Percentiles rank a stretch among this genome's conserved stretches.
phyloP scores from a whole-genome alignment of 2,113 vertebrate species.

The Halcyon senegalensis region DNA sequence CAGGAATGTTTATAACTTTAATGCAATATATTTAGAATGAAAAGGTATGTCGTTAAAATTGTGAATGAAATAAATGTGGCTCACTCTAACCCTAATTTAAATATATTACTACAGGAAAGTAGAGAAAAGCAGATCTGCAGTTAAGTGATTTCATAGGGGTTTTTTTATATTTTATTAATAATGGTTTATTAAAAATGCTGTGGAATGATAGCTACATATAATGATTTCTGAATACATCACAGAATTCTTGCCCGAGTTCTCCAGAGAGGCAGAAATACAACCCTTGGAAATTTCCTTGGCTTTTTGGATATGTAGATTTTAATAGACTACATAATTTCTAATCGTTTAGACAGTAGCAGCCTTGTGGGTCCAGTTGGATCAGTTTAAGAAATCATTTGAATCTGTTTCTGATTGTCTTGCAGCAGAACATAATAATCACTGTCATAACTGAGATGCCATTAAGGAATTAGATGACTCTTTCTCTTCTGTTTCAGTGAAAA shows the following conservation, averaged over 20 bases:
- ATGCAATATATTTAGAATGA: neutral
- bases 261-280: neutral
- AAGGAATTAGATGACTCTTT: neutral
- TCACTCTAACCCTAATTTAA: neutral
- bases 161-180: neutral
- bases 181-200: neutral
- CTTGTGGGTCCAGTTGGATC: neutral
- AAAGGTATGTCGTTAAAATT: neutral
- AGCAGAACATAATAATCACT: neutral
- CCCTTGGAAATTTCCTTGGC: neutral
- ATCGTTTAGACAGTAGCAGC: neutral
- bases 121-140: neutral
- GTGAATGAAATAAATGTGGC: neutral
- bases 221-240: neutral
- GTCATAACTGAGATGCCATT: neutral
- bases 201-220: neutral
- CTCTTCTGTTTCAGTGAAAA: neutral
- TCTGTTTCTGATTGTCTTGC: neutral
- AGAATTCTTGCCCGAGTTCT: neutral
- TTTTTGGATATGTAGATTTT: slow-evolving; percentile 12
- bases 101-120: neutral
- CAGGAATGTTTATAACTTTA: neutral
- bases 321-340: neutral
- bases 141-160: neutral
- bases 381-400: neutral